These are phyloP conservation scores for Laticauda colubrina DNA, from an alignment of 2,113 vertebrate species.

Conservation along the genomic window DNA sequence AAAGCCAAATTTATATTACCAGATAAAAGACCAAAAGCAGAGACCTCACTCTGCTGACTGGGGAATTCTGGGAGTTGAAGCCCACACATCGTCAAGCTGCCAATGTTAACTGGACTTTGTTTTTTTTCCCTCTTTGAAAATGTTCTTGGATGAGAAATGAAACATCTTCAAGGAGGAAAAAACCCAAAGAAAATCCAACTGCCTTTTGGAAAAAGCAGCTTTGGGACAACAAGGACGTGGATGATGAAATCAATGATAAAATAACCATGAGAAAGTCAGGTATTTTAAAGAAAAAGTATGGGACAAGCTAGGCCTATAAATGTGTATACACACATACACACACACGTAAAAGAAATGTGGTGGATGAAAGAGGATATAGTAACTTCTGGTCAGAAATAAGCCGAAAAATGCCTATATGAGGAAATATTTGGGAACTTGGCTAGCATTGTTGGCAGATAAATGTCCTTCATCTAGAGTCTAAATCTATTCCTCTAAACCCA, in stretches of 20 bases:
- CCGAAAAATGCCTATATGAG: background rate
- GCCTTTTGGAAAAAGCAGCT: no score
- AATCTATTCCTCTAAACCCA: background rate
- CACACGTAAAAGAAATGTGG: background rate
- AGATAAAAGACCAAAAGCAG: background rate
- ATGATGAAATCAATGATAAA: background rate
- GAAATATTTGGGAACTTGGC: background rate
- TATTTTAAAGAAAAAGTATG: background rate
- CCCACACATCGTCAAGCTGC: background rate
- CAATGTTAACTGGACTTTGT: background rate
- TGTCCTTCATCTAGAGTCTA: background rate
- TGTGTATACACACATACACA: no score
- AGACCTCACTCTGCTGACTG: background rate
- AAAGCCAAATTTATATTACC: background rate
- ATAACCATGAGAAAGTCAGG: background rate
- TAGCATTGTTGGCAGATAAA: background rate
- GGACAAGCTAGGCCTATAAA: background rate
- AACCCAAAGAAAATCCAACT: background rate
- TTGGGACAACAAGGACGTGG: background rate
- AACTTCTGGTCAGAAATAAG: background rate
- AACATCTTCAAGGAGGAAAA: no score
- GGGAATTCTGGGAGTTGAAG: background rate
- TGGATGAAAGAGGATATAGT: background rate
- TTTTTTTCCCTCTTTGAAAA: background rate
- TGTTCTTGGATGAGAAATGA: background rate